phyloP scores from a whole-genome alignment of 1,140 invertebrate genomes.

The Lineus longissimus region DNA sequence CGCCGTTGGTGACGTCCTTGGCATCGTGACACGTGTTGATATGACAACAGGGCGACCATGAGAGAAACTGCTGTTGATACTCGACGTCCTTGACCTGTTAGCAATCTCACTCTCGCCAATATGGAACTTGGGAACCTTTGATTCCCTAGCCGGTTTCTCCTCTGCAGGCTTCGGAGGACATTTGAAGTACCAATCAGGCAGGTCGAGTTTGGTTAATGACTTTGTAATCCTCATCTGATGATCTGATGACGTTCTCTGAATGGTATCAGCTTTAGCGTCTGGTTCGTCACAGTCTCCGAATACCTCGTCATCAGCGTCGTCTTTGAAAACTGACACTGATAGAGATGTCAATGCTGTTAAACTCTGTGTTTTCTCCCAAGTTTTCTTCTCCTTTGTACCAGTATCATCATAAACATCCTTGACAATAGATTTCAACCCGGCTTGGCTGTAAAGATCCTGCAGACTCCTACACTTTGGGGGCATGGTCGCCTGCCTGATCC shows the following conservation, averaged over 20 bases:
- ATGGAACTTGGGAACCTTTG: too few species aligned
- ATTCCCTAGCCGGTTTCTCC: too few species aligned
- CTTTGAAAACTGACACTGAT: not conserved
- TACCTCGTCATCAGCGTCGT: slow-evolving; percentile 42
- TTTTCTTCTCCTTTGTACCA: too few species aligned
- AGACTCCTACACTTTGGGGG: not conserved
- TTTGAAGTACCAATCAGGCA: slow-evolving; percentile 89
- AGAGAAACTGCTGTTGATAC: too few species aligned
- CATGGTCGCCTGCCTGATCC: not conserved
- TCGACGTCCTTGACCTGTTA: too few species aligned
- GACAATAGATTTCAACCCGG: too few species aligned
- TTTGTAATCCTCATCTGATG: slow-evolving; percentile 85
- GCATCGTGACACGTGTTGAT: too few species aligned
- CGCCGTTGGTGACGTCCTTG: too few species aligned
- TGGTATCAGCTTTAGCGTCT: slow-evolving; percentile 55
- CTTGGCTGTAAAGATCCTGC: not conserved
- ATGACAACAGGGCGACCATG: too few species aligned
- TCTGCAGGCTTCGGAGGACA: slow-evolving; percentile 41
- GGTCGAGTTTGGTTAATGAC: slow-evolving; percentile 84
- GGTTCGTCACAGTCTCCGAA: too few species aligned
- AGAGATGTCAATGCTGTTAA: slow-evolving; percentile 4
- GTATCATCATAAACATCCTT: too few species aligned
- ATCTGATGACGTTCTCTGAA: slow-evolving; percentile 64
- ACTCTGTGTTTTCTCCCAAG: slow-evolving; percentile 4
- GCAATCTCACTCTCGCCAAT: too few species aligned